These are phyloP conservation scores for Eutolmus rufibarbis DNA, from an alignment of 2,888 invertebrate species.

Conservation along the genomic window DNA sequence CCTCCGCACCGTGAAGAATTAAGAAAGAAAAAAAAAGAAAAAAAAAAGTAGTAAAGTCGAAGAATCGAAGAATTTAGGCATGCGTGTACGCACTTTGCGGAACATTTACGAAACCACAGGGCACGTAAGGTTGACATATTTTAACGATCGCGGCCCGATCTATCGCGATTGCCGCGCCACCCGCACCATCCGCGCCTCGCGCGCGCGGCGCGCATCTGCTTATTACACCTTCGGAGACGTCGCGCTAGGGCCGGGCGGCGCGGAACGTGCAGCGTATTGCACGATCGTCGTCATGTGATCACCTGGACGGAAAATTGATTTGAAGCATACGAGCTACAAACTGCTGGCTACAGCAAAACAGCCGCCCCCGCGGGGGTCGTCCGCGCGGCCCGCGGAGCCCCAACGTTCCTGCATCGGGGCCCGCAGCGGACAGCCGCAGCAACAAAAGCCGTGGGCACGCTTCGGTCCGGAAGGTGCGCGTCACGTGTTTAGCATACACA, in stretches of 20 bases:
- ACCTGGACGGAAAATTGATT: constrained; percentile 49
- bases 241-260: constrained; percentile 35
- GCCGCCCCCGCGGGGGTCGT: neutral
- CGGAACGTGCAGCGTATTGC: constrained; percentile 43
- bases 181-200: neutral
- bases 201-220: neutral
- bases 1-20: neutral
- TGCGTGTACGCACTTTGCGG: constrained; percentile 37
- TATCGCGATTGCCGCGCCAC: neutral
- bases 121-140: constrained; percentile 45
- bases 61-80: neutral
- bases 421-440: neutral
- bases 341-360: neutral
- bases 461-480: constrained; percentile 50
- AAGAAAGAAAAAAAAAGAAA: too few species aligned
- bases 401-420: neutral
- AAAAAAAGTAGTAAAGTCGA: too few species aligned
- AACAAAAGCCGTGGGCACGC: constrained; percentile 48
- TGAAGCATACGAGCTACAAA: constrained; percentile 31
- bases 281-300: constrained; percentile 46
- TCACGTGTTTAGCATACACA: constrained; percentile 50
- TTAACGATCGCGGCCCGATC: constrained; percentile 31
- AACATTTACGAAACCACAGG: constrained; percentile 31
- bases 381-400: neutral
- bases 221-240: constrained; percentile 34